Base-by-base conservation (phyloP, 2,113 vertebrate genomes). In the Corvus moneduloides region DNA sequence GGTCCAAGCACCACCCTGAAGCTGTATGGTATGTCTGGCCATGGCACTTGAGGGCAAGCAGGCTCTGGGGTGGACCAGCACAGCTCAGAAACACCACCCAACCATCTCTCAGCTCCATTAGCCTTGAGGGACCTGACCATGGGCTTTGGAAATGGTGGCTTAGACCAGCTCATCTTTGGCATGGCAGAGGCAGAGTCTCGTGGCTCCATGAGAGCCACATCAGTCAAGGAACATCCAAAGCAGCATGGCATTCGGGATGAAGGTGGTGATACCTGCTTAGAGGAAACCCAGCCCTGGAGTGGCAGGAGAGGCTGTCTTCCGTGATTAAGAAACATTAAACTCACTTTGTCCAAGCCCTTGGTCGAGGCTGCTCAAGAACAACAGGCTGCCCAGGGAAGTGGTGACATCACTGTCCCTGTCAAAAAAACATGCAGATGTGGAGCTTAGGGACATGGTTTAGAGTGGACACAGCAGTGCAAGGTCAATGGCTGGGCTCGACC, bases 11-110 rank as follows among this genome's bases (percentile, higher is more conserved):
- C 95, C 11, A 98, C 98, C 1, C 63, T 98, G 49, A 99, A 98
- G 87, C 98, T 99, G 48, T 99, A 98, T 3, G 99, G 99, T 99
- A 96, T 44, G 92, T 63, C 35, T 84, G 43, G 39, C 52, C 49
- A 1, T 0, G 6, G 56, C 68, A 48, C 27, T 6, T 48, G 16
- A 9, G 35, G 30, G 13, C 32, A 71, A 81, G 26, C 16, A 49
- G 61, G 18, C n/a, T 71, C 46, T 63, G 52, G 27, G 5, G 11
- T 26, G 13, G 30, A 19, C 15, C 37, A 71, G 0, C 17, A 69
- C 27, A 67, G 56, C 41, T 89, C 61, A 64, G 55, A 76, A 84
- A 52, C 24, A 68, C 16, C 30, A 54, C 20, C 11, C 44, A 71
- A 37, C 32, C 2, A 13, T 64, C 19, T 19, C 16, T 58, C 20